Base-by-base conservation (phyloP, 2,888 invertebrate species). In the Notodonta dromedarius region DNA sequence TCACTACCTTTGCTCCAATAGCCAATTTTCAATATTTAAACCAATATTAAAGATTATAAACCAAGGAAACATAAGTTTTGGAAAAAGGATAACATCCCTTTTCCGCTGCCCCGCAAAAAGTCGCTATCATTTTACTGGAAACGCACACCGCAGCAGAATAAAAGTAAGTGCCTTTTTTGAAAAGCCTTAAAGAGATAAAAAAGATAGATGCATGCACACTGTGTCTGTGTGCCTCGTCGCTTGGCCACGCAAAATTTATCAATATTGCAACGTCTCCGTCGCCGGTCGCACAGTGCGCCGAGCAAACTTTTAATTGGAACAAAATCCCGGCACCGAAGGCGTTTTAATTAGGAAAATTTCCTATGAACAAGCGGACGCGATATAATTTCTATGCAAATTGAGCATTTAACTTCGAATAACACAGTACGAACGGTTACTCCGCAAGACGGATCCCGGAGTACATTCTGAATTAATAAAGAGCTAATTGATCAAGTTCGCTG, bases 341-440 rank as follows among this genome's bases (percentile, higher is more conserved):
- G 89, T 91, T 92, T 91, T 92, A 92, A 92, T 92, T 92, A 92
- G 91, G 88, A 90, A 91, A 91, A 88, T 92, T 92, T 91, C 87
- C 90, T 84, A 91, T 90, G 91, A 90, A 90, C 91, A 89, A 90
- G 86, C 89, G 86, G 85, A 86, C 88, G 86, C 85, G 84, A 88
- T 91, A 93, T 93, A 91, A 93, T 93, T 91, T 92, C 91, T 87
- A 93, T 93, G 93, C 91, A 92, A 93, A 93, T 93, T 87, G 83
- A 85, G 85, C 91, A 85, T 91, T 91, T 91, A 92, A 91, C 88
- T 92, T 90, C 85, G 86, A 84, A 87, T 88, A 88, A 87, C 85
- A 80, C 76, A 79, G 63, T 70, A 71, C 77, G 71, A 66, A 65
- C 65, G 54, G 71, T 69, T 77, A 82, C 80, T 79, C 70, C 66